Percentiles rank a stretch among this genome's conserved stretches.
Evolutionary conservation across 2,113 vertebrate genomes (phyloP).

Genomic region (Plecotus auritus): DNA sequence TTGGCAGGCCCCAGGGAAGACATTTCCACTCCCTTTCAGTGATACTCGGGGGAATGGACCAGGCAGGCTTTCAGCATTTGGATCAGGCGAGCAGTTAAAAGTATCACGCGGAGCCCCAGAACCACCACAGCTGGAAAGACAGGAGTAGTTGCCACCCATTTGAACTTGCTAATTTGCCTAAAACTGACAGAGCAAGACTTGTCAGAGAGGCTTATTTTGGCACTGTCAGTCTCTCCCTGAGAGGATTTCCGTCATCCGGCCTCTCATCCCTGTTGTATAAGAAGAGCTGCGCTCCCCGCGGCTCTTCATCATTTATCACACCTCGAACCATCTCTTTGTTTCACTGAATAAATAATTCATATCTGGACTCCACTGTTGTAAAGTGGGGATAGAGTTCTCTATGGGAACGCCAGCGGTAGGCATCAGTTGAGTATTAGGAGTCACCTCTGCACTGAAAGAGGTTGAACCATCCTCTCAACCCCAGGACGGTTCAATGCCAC

Average conservation of each 20-base stretch:
- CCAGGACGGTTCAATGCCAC: rapidly evolving
- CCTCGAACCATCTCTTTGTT: constrained; percentile 46
- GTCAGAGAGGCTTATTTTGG: constrained; percentile 44
- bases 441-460: background rate
- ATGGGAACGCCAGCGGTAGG: background rate
- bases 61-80: constrained; percentile 6
- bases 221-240: constrained; percentile 5
- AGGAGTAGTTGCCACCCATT: constrained; percentile 21
- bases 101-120: constrained; percentile 14
- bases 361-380: background rate
- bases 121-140: constrained; percentile 50
- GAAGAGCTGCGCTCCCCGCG: background rate
- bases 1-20: constrained; percentile 35
- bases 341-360: background rate
- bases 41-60: constrained; percentile 9
- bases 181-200: constrained; percentile 46
- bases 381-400: background rate
- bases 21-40: constrained; percentile 48
- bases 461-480: background rate
- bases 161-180: constrained; percentile 62
- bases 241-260: constrained; percentile 34
- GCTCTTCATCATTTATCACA: background rate
- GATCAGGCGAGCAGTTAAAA: constrained; percentile 24
- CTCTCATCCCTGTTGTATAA: constrained; percentile 8
- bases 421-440: background rate